Evolutionary conservation across 2,113 vertebrate species (phyloP).

Genomic region (Laticauda laticaudata): DNA sequence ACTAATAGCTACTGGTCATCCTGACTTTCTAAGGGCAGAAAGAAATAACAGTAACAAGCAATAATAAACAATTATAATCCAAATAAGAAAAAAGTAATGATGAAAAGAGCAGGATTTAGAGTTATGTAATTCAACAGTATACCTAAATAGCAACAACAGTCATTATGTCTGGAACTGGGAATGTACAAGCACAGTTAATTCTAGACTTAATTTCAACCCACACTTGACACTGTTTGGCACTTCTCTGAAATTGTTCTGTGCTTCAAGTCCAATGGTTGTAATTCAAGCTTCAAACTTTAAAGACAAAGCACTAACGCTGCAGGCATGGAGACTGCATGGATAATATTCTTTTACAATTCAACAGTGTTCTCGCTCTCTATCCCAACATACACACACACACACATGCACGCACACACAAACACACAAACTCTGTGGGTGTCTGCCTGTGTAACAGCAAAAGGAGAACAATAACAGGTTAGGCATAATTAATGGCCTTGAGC

Average conservation of each 20-base stretch:
- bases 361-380: not conserved
- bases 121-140: not conserved
- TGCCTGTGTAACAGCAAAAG: not conserved
- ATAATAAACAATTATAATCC: not conserved
- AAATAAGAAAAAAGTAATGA: conserved; percentile 17
- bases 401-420: not conserved
- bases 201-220: not conserved
- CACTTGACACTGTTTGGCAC: not conserved
- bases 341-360: not conserved
- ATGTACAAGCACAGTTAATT: not conserved
- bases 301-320: too few species aligned
- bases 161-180: conserved; percentile 13
- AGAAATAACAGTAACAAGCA: not conserved
- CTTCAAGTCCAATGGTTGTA: not conserved
- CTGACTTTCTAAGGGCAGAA: not conserved
- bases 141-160: conserved; percentile 4
- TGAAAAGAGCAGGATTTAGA: not conserved
- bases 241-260: conserved; percentile 17
- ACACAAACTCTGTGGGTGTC: not conserved
- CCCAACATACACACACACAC: not conserved
- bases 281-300: conserved; percentile 1
- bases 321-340: not conserved
- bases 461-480: not conserved
- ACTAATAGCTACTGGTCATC: conserved; percentile 30
- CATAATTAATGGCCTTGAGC: not conserved